Percentiles rank a stretch among this genome's conserved stretches.
Conservation (phyloP, 2,888 invertebrate genomes). For the Lepidochitona cinerea region DNA sequence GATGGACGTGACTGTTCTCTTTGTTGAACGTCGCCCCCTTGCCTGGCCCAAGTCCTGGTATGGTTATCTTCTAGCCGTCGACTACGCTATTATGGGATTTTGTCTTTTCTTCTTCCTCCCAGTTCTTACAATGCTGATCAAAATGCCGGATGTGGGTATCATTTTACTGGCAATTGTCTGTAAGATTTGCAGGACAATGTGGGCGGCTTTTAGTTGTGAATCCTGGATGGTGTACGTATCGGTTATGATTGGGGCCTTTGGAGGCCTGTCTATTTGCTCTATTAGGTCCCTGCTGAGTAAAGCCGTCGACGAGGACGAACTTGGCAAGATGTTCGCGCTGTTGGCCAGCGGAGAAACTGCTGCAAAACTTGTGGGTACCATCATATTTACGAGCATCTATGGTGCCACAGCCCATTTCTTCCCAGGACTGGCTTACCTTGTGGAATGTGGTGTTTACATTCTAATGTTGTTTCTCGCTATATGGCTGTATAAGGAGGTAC, state of each 20-base stretch:
- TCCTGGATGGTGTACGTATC: slow-evolving; percentile 64
- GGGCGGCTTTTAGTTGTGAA: slow-evolving; percentile 55
- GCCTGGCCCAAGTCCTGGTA: slow-evolving; percentile 64
- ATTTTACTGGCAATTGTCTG: slow-evolving; percentile 61
- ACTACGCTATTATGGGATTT: slow-evolving; percentile 68
- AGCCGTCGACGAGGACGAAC: slow-evolving; percentile 60
- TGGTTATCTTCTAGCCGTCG: slow-evolving; percentile 66
- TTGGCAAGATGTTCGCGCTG: slow-evolving; percentile 66
- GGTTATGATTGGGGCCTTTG: slow-evolving; percentile 60
- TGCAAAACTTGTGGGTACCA: slow-evolving; percentile 60
- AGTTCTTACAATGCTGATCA: slow-evolving; percentile 51
- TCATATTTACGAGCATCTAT: slow-evolving; percentile 64
- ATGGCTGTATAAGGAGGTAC: slow-evolving; percentile 37
- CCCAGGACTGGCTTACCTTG: slow-evolving; percentile 60
- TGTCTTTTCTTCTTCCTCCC: slow-evolving; percentile 65
- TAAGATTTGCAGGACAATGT: slow-evolving; percentile 52
- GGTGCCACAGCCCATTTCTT: slow-evolving; percentile 58
- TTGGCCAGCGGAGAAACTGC: slow-evolving; percentile 65
- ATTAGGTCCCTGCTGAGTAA: slow-evolving; percentile 67
- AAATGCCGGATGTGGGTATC: slow-evolving; percentile 57
- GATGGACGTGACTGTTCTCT: slow-evolving; percentile 65
- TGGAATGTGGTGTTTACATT: slow-evolving; percentile 55
- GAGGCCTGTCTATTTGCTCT: slow-evolving; percentile 63
- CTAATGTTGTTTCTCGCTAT: slow-evolving; percentile 38
- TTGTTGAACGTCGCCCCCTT: slow-evolving; percentile 62